Percentiles rank a stretch among this genome's conserved stretches.
phyloP scores from a whole-genome alignment of 1,140 invertebrate species.

The Papilio glaucus region DNA sequence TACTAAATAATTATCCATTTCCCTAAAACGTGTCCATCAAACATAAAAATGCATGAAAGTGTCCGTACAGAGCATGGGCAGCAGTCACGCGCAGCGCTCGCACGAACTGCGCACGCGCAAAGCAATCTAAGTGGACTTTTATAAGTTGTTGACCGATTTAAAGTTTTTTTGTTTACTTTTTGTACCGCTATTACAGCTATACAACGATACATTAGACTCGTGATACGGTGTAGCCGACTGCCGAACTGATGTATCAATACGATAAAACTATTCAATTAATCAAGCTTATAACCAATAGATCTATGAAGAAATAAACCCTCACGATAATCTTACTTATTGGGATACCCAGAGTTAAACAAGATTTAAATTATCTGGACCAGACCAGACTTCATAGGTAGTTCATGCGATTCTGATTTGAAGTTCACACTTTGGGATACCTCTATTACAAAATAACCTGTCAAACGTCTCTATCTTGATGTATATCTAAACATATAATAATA shows the following conservation, averaged over 20 bases:
- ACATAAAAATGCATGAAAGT: conserved; percentile 32
- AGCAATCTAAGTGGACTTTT: conserved; percentile 55
- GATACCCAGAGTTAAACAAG: background rate
- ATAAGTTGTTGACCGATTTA: conserved; percentile 55
- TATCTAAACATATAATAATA: too few species aligned
- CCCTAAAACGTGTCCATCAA: conserved; percentile 30
- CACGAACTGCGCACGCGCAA: conserved; percentile 57
- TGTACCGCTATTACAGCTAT: conserved; percentile 35
- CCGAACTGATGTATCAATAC: background rate
- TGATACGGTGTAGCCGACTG: background rate
- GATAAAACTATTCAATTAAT: conserved; percentile 25
- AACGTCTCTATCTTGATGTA: too few species aligned
- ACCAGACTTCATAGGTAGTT: too few species aligned
- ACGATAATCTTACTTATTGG: background rate
- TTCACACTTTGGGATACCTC: too few species aligned
- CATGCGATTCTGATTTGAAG: too few species aligned
- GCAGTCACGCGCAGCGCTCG: conserved; percentile 50
- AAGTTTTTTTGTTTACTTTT: conserved; percentile 50
- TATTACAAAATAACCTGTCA: too few species aligned
- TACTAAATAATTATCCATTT: conserved; percentile 4
- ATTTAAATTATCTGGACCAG: background rate
- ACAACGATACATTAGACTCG: background rate
- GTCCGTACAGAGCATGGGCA: conserved; percentile 29
- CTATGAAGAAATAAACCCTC: conserved; percentile 1
- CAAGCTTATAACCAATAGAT: background rate